These are phyloP conservation scores for Sinopyrophorus schimmeli DNA, from an alignment of 2,888 invertebrate genomes.

Conservation along the genomic window DNA sequence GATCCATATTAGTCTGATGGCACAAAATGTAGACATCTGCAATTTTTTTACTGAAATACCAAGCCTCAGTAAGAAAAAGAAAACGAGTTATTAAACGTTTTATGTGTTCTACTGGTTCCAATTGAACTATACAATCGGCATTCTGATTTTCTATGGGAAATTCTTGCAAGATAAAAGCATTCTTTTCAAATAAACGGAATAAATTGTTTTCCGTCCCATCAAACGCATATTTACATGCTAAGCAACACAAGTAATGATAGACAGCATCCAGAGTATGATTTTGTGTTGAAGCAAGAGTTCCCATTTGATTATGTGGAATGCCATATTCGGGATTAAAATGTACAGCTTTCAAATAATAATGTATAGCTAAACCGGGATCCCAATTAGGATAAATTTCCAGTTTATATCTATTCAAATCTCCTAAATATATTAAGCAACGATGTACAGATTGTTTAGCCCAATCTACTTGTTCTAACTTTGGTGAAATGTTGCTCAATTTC, in stretches of 20 bases:
- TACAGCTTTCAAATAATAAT: constrained; percentile 85
- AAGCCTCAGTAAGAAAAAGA: constrained; percentile 63
- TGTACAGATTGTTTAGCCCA: constrained; percentile 79
- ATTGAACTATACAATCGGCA: constrained; percentile 53
- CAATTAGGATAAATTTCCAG: constrained; percentile 72
- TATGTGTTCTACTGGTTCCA: constrained; percentile 55
- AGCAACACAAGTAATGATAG: constrained; percentile 87
- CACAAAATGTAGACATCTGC: constrained; percentile 69
- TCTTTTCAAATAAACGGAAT: constrained; percentile 71
- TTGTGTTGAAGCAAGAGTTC: constrained; percentile 78
- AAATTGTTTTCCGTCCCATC: constrained; percentile 90
- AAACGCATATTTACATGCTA: constrained; percentile 76
- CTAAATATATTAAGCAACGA: constrained; percentile 84
- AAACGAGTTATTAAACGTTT: constrained; percentile 60
- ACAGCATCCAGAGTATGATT: constrained; percentile 86
- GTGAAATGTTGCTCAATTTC: constrained; percentile 17
- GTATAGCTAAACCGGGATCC: constrained; percentile 71
- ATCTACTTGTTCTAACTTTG: constrained; percentile 56
- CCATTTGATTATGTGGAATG: constrained; percentile 94
- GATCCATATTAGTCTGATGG: constrained; percentile 70
- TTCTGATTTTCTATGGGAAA: constrained; percentile 50
- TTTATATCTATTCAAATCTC: constrained; percentile 87
- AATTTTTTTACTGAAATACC: constrained; percentile 67
- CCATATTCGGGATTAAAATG: constrained; percentile 77
- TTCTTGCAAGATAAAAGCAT: constrained; percentile 64